Evolutionary conservation across 2,113 vertebrate genomes (phyloP), one percentile per base, ranked within the genome.

Genomic region (Petromus typicus): DNA sequence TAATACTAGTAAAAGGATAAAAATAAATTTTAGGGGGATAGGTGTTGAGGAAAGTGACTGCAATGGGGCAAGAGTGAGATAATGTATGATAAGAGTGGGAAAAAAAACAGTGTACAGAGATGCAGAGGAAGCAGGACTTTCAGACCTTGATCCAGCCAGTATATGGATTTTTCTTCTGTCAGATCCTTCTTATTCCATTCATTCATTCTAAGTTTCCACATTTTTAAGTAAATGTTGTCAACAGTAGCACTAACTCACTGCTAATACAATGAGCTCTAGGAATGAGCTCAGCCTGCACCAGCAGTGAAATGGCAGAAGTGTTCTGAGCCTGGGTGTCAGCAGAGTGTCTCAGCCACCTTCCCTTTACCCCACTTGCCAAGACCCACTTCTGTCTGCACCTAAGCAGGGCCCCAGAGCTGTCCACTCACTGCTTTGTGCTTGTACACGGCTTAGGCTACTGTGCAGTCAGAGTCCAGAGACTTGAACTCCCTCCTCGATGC

Each of bases 131-230:
- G 57, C 7, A 34, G 27, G 40, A 43, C 48, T 8, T 10, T 10
- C 5, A 10, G 48, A 51, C 48, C 48, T 51, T 51, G 48, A 51
- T 10, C 48, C 48, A 51, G 48, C 10, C n/a, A 32, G 27, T n/a
- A 7, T n/a, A 27, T 59, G 6, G 40, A 34, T 32, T 91, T 96
- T 81, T 86, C 51, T 96, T 81, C 54, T 61, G 22, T 61, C 57
- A 48, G 90, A 83, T 22, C 78, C n/a, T 93, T 92, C 85, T 93
- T 54, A 51, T 13, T 57, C 78, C 34, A 66, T 66, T 59, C 54
- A 34, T 22, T 83, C n/a, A n/a, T n/a, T 83, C 34, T 57, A 76
- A 86, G 37, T 76, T 93, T 88, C 64, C 27, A n/a, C 23, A 54
- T 69, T 89, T 90, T 59, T 82, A 51, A 11, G 56, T 48, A 43